Percentiles rank a stretch among this genome's conserved stretches.
These are phyloP conservation scores for Baryphthengus martii DNA, from an alignment of 2,113 vertebrate species.

Conservation along the genomic window DNA sequence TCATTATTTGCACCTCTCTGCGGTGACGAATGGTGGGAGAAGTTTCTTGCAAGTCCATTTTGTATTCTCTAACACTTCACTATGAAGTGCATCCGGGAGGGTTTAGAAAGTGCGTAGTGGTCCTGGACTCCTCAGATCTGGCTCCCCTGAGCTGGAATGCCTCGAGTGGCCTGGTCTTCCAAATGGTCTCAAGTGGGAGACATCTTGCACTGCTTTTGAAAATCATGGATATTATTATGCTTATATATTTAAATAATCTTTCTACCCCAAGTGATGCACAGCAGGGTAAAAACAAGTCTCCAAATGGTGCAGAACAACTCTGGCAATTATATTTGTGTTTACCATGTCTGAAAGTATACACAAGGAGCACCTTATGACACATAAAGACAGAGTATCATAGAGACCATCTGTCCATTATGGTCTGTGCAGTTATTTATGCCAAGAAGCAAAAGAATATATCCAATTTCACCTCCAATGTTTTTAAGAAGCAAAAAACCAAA, in stretches of 20 bases:
- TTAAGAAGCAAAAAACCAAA: neutral
- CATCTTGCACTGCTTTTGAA: neutral
- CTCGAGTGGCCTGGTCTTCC: neutral
- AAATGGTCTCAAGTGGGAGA: neutral
- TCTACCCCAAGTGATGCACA: neutral
- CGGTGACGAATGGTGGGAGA: neutral
- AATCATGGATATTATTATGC: neutral
- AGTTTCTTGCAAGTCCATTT: neutral
- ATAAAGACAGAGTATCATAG: neutral
- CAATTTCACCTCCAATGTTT: neutral
- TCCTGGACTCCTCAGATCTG: neutral
- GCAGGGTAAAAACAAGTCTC: neutral
- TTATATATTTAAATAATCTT: neutral
- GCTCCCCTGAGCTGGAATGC: neutral
- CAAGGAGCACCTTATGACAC: neutral
- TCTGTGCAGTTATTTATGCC: neutral
- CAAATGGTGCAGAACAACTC: neutral
- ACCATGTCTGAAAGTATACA: neutral
- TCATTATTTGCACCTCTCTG: neutral
- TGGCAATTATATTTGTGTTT: neutral
- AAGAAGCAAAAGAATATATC: neutral
- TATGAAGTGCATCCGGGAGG: neutral
- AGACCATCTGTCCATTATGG: neutral
- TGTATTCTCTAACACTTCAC: neutral
- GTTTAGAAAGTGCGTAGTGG: neutral